phyloP scores from a whole-genome alignment of 2,113 vertebrate genomes.

The Caracal caracal region DNA sequence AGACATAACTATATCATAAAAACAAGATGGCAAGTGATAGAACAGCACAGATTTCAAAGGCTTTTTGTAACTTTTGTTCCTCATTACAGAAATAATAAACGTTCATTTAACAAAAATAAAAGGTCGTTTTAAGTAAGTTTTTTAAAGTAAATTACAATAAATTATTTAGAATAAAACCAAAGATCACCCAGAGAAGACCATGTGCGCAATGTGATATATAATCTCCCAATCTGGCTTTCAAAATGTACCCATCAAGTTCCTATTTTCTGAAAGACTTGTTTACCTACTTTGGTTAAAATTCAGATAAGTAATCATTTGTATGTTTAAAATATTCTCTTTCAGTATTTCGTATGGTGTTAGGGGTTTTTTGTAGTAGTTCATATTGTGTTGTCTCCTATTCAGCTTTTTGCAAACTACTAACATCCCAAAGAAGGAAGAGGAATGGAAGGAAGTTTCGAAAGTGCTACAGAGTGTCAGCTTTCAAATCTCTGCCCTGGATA shows the following conservation, averaged over 20 bases:
- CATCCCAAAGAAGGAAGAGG: neutral
- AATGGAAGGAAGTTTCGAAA: neutral
- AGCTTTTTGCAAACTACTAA: neutral
- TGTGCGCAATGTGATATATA: neutral
- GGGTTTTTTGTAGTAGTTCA: neutral
- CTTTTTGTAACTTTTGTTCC: neutral
- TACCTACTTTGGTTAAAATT: constrained; percentile 16
- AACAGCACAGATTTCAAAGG: neutral
- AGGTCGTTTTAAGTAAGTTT: neutral
- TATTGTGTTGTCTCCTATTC: neutral
- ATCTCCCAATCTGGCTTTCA: neutral
- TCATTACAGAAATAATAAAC: neutral
- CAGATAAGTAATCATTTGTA: neutral
- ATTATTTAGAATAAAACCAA: neutral
- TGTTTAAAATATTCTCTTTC: neutral
- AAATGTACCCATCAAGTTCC: neutral
- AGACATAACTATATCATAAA: neutral
- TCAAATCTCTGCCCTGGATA: neutral
- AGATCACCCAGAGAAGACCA: neutral
- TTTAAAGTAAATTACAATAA: neutral
- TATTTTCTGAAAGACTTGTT: constrained; percentile 27
- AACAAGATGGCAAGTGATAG: neutral
- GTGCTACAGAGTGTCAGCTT: accelerated
- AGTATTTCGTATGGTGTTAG: neutral
- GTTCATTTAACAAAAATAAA: neutral